Conservation (phyloP, 2,888 invertebrate genomes). For the Laothoe populi region DNA sequence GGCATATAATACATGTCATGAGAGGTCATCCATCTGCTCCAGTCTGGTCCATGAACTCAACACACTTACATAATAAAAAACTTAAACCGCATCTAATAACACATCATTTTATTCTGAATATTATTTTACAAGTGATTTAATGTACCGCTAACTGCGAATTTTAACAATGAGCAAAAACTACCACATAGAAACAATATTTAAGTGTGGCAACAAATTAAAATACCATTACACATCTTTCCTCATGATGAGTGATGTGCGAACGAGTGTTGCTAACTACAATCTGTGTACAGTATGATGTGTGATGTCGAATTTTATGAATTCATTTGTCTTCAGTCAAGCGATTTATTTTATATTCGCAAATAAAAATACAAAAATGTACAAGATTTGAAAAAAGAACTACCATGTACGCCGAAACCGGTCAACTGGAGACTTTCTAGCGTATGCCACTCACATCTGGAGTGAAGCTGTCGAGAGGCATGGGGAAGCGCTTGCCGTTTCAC, state of each 20-base stretch:
- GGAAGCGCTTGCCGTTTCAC: no score
- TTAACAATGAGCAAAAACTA: slow-evolving; percentile 18
- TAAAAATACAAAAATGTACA: no score
- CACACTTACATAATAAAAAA: background rate
- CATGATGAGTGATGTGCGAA: background rate
- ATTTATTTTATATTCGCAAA: no score
- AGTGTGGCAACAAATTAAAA: slow-evolving; percentile 14
- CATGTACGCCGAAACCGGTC: no score
- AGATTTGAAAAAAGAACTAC: no score
- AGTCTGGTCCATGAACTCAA: background rate
- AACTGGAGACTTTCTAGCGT: no score
- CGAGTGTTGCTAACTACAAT: slow-evolving; percentile 6
- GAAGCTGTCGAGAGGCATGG: no score
- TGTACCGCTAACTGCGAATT: slow-evolving; percentile 3
- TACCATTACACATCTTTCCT: slow-evolving; percentile 15
- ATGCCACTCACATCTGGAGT: no score
- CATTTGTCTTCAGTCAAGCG: no score
- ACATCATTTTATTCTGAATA: slow-evolving; percentile 1
- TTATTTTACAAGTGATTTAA: background rate
- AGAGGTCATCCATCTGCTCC: background rate
- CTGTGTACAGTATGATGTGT: background rate
- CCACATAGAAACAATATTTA: slow-evolving; percentile 14
- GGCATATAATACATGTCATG: no score
- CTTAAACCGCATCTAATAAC: background rate
- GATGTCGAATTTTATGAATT: background rate